Conservation (phyloP, 2,888 invertebrate species). For the Netelia inedita region DNA sequence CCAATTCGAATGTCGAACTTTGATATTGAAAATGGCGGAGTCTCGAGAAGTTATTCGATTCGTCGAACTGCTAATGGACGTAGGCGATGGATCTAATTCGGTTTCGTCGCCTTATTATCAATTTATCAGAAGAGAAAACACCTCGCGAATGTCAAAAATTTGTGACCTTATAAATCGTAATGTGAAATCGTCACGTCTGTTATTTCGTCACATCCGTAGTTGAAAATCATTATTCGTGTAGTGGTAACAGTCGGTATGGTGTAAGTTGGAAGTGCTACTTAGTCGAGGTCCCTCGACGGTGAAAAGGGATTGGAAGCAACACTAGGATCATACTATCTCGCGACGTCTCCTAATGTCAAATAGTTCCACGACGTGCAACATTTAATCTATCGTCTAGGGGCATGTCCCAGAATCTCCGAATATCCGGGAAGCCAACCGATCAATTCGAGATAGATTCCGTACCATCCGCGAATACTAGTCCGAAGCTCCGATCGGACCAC, state of each 20-base stretch:
- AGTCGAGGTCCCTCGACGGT: constrained; percentile 20
- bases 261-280: constrained; percentile 33
- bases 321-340: constrained; percentile 16
- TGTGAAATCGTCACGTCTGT: background rate
- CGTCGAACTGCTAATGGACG: too few species aligned
- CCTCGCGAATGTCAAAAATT: too few species aligned
- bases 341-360: constrained; percentile 44
- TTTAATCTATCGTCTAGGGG: constrained; percentile 48
- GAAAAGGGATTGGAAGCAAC: constrained; percentile 19
- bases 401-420: constrained; percentile 35
- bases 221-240: constrained; percentile 12
- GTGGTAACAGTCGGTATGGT: background rate
- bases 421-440: constrained; percentile 49
- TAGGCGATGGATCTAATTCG: too few species aligned
- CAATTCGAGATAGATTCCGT: constrained; percentile 34
- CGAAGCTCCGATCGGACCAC: constrained; percentile 11
- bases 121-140: too few species aligned
- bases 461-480: constrained; percentile 17
- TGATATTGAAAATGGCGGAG: too few species aligned
- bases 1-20: too few species aligned
- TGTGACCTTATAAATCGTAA: too few species aligned
- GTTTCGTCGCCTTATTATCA: too few species aligned
- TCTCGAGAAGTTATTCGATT: too few species aligned
- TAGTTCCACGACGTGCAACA: constrained; percentile 41
- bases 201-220: background rate